These are phyloP conservation scores for Jordanella pulchra DNA, from an alignment of 2,797 vertebrate genomes.

Conservation along the genomic window DNA sequence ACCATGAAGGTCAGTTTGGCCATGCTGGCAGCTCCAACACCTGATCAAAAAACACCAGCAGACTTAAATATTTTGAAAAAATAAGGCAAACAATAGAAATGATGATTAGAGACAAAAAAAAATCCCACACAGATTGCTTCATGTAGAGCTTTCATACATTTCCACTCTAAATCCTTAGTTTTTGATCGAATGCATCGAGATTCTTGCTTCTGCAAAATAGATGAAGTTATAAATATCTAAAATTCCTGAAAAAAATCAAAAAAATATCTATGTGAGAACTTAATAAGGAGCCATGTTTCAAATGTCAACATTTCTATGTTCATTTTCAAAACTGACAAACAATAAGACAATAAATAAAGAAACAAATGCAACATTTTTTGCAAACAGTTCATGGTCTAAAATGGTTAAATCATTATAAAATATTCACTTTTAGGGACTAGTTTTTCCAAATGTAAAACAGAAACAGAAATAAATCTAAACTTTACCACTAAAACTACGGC, in stretches of 20 bases:
- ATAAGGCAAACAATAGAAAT: not conserved
- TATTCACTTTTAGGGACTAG: not conserved
- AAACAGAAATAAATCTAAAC: not conserved
- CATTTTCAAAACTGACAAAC: not conserved
- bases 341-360: not conserved
- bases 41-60: conserved; percentile 65
- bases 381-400: not conserved
- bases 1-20: conserved; percentile 97
- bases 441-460: not conserved
- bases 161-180: not conserved
- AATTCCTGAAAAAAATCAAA: not conserved
- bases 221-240: no score
- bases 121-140: not conserved
- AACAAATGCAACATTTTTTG: not conserved
- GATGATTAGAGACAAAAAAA: not conserved
- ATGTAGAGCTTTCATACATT: not conserved
- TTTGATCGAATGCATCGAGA: not conserved
- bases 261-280: not conserved
- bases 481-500: not conserved
- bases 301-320: not conserved
- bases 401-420: not conserved
- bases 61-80: not conserved
- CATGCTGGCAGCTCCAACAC: conserved; percentile 90
- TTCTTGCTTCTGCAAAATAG: no score
- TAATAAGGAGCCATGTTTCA: not conserved